A percentile compares a stretch with the other conserved stretches of the same genome.
Evolutionary conservation across 1,140 invertebrate genomes (phyloP).

Genomic region (Caenorhabditis latens): DNA sequence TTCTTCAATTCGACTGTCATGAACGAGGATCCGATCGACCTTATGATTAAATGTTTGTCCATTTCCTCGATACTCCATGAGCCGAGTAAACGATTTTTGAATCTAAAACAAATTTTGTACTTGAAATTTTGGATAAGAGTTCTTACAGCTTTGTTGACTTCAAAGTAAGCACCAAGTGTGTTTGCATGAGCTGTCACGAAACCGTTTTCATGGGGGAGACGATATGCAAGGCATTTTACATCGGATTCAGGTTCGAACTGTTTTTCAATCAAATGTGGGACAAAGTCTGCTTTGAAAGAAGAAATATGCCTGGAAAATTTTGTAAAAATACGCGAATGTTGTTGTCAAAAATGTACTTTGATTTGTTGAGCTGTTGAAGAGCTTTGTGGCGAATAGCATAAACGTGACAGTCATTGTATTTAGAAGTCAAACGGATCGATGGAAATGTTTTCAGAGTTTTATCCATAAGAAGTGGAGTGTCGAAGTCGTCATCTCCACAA

Average conservation of each 20-base stretch:
- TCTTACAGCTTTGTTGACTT: constrained; percentile 59
- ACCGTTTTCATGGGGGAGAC: constrained; percentile 51
- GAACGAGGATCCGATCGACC: background rate
- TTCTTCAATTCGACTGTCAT: constrained; percentile 40
- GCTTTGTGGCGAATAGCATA: constrained; percentile 37
- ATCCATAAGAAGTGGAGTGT: constrained; percentile 20
- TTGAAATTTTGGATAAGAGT: background rate
- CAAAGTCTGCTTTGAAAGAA: constrained; percentile 58
- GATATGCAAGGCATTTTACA: constrained; percentile 35
- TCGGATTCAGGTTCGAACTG: constrained; percentile 44
- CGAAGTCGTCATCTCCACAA: constrained; percentile 58
- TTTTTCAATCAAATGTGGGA: constrained; percentile 58
- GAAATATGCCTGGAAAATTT: constrained; percentile 13
- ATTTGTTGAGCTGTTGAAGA: constrained; percentile 2
- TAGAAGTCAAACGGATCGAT: constrained; percentile 26
- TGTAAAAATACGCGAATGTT: background rate
- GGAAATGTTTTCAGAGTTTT: constrained; percentile 43
- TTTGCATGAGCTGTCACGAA: constrained; percentile 47
- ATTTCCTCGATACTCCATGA: constrained; percentile 15
- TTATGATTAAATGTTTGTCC: constrained; percentile 42
- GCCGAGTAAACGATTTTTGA: constrained; percentile 19
- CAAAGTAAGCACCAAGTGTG: constrained; percentile 54
- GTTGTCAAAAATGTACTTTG: constrained; percentile 1
- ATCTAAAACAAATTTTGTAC: background rate
- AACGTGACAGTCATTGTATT: constrained; percentile 59